phyloP scores from a whole-genome alignment of 2,797 vertebrate species.

The Falco naumanni region DNA sequence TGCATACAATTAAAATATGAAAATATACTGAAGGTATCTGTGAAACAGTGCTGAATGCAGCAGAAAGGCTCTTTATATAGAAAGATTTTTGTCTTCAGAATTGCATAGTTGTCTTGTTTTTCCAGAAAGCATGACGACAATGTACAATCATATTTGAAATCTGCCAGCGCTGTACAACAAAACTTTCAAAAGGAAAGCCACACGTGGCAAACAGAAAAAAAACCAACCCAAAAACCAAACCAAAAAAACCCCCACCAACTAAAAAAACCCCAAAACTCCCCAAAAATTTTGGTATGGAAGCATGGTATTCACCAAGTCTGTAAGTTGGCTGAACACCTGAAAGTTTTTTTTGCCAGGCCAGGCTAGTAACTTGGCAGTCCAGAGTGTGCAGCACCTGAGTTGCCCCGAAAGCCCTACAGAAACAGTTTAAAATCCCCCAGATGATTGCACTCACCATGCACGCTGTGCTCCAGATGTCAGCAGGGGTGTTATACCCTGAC shows the following conservation, averaged over 20 bases:
- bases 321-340: background rate
- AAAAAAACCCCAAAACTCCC: no score
- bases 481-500: slow-evolving; percentile 81
- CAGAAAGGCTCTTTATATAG: background rate
- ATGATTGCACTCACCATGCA: slow-evolving; percentile 78
- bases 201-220: background rate
- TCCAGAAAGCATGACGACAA: background rate
- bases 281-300: background rate
- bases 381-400: background rate
- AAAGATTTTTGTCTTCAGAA: background rate
- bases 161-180: background rate
- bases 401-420: background rate
- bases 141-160: background rate
- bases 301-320: background rate
- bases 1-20: background rate
- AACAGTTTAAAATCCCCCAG: background rate
- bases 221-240: no score
- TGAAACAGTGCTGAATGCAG: background rate
- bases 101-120: background rate
- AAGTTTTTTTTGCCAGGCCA: background rate
- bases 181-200: background rate
- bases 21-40: background rate
- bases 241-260: no score
- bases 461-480: slow-evolving; percentile 85
- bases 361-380: background rate